Conservation (phyloP, 2,888 invertebrate genomes). For the Melinopterus prodromus region DNA sequence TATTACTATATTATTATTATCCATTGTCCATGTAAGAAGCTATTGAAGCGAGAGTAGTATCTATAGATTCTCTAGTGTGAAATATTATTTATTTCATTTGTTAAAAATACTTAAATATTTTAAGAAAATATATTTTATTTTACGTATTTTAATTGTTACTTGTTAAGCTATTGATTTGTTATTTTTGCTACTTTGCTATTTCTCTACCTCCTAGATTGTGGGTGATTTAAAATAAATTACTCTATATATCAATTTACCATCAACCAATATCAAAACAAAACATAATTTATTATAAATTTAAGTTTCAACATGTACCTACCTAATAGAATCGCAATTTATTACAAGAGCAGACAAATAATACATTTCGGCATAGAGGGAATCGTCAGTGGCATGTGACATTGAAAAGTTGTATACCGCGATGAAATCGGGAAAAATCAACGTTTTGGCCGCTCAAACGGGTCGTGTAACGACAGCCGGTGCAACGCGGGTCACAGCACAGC, state of each 20-base stretch:
- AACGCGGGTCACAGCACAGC: background rate
- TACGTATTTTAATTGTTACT: too few species aligned
- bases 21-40: too few species aligned
- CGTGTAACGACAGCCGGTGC: conserved; percentile 4
- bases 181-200: too few species aligned
- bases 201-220: background rate
- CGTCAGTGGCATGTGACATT: background rate
- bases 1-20: too few species aligned
- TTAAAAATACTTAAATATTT: too few species aligned
- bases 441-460: background rate
- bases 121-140: too few species aligned
- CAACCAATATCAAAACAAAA: background rate
- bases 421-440: background rate
- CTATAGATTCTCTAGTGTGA: too few species aligned
- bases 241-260: background rate
- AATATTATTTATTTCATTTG: too few species aligned
- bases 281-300: background rate
- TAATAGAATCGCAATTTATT: background rate
- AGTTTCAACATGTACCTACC: background rate
- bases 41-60: too few species aligned
- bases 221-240: background rate
- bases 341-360: background rate
- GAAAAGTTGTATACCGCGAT: background rate
- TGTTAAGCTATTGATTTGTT: too few species aligned
- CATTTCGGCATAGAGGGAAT: background rate